These are phyloP conservation scores for Acleris holmiana DNA, from an alignment of 2,888 invertebrate genomes.

Conservation along the genomic window DNA sequence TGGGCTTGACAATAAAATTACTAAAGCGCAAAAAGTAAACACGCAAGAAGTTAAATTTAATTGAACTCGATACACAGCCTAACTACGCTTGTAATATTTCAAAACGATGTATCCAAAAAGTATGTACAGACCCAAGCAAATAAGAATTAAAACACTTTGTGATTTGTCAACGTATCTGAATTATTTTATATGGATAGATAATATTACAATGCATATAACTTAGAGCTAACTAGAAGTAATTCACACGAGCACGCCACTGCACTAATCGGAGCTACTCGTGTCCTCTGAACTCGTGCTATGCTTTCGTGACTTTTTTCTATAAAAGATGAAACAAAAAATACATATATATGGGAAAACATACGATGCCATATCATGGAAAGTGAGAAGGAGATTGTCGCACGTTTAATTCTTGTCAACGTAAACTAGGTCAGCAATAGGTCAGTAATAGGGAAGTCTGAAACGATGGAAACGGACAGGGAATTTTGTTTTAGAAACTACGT, in stretches of 20 bases:
- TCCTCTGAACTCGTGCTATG: conserved; percentile 80
- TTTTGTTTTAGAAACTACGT: too few relatives aligned
- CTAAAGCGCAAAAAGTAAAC: not conserved
- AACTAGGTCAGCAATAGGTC: not conserved
- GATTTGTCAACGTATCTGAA: conserved; percentile 37
- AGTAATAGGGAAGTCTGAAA: too few relatives aligned
- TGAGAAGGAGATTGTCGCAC: not conserved
- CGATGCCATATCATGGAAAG: conserved; percentile 51
- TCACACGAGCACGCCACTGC: conserved; percentile 65
- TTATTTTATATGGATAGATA: conserved; percentile 29
- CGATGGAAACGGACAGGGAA: too few relatives aligned
- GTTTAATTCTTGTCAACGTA: not conserved
- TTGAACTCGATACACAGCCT: conserved; percentile 42
- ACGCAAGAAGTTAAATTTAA: not conserved
- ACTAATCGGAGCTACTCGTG: conserved; percentile 77
- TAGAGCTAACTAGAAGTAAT: conserved; percentile 53
- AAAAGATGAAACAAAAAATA: conserved; percentile 63
- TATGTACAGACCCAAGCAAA: conserved; percentile 17
- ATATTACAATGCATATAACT: conserved; percentile 57
- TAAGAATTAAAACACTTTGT: conserved; percentile 35
- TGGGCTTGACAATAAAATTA: not conserved
- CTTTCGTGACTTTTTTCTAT: conserved; percentile 82
- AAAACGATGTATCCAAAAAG: conserved; percentile 1
- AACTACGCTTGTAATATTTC: conserved; percentile 26
- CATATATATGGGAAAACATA: conserved; percentile 61